phyloP scores from a whole-genome alignment of 1,140 invertebrate species.

The Drosophila miranda region DNA sequence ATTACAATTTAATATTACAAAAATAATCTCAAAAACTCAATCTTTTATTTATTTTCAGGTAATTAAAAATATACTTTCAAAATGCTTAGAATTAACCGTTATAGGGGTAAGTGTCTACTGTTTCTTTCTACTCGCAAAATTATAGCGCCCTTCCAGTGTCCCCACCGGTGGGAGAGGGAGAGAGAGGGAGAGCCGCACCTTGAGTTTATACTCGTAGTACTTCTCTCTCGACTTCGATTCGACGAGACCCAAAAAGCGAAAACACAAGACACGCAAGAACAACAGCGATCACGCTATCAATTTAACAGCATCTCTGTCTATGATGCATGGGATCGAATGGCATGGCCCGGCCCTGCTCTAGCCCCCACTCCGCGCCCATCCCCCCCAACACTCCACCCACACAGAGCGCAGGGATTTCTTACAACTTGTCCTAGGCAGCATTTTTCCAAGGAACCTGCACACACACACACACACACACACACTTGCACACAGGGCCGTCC shows the following conservation, averaged over 20 bases:
- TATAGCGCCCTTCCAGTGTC: too few species aligned
- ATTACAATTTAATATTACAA: not conserved
- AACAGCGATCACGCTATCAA: conserved; percentile 68
- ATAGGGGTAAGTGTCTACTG: conserved; percentile 57
- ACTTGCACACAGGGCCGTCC: conserved; percentile 21
- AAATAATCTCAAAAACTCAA: not conserved
- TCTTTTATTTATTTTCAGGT: conserved; percentile 55
- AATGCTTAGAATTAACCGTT: conserved; percentile 65
- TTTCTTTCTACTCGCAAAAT: too few species aligned
- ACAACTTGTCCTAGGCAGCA: conserved; percentile 51
- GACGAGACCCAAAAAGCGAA: conserved; percentile 13
- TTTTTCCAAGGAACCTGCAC: conserved; percentile 77
- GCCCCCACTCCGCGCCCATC: conserved; percentile 16
- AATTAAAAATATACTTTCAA: conserved; percentile 39
- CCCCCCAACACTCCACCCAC: conserved; percentile 16
- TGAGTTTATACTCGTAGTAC: conserved; percentile 16
- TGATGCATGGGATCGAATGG: conserved; percentile 61
- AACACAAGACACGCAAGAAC: conserved; percentile 53
- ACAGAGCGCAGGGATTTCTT: conserved; percentile 14
- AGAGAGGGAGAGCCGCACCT: conserved; percentile 46
- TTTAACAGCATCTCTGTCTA: conserved; percentile 79
- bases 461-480: conserved; percentile 17
- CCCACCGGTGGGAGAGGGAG: too few species aligned
- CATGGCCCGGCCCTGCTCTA: conserved; percentile 8
- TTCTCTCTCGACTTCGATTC: not conserved